Conservation (phyloP, 2,113 vertebrate species). For the Melanerpes formicivorus region DNA sequence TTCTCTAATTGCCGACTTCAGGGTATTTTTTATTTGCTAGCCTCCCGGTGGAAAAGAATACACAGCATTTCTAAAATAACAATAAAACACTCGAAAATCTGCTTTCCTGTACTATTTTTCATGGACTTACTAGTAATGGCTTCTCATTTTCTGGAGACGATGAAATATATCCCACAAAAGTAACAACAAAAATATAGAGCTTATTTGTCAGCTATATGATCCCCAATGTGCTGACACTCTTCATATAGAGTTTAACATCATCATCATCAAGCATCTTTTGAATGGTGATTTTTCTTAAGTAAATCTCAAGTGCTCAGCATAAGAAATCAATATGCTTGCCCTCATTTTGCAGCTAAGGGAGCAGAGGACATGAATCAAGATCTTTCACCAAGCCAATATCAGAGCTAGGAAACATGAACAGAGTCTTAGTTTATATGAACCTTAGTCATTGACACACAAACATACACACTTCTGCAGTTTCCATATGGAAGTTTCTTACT, state of each 20-base stretch:
- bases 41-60: background rate
- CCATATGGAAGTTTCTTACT: background rate
- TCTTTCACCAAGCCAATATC: background rate
- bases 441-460: background rate
- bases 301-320: background rate
- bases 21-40: background rate
- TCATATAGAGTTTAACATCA: background rate
- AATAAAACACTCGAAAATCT: background rate
- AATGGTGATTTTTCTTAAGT: background rate
- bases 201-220: background rate
- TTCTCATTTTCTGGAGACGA: background rate
- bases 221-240: background rate
- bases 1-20: conserved; percentile 13
- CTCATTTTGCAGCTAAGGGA: background rate
- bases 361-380: background rate
- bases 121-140: background rate
- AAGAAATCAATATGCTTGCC: background rate
- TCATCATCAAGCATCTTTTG: background rate
- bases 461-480: background rate
- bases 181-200: background rate
- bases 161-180: background rate
- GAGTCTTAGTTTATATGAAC: background rate
- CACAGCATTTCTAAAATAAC: background rate
- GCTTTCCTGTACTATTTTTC: background rate
- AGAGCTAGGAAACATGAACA: background rate